A percentile compares a stretch with the other conserved stretches of the same genome.
Evolutionary conservation across 2,113 vertebrate species (phyloP).

Genomic region (Bettongia penicillata): DNA sequence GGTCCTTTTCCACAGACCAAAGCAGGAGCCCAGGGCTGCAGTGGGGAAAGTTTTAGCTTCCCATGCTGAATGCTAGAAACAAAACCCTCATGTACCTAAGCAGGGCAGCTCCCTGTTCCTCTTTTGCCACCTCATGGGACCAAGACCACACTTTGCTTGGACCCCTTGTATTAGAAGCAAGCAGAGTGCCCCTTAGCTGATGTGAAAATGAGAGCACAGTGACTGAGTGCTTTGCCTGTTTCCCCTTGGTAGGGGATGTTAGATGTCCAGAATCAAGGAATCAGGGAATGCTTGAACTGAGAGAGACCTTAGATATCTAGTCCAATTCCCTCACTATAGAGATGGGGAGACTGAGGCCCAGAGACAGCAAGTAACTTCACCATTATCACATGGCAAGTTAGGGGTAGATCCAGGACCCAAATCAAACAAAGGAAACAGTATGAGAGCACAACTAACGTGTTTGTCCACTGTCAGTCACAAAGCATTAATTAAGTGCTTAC

Average conservation of each 20-base stretch:
- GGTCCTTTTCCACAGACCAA: neutral
- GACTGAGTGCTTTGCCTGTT: neutral
- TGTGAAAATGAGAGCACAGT: neutral
- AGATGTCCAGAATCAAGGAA: neutral
- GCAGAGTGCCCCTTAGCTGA: neutral
- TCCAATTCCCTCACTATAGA: neutral
- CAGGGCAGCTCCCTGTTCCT: neutral
- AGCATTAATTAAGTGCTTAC: neutral
- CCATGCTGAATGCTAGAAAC: neutral
- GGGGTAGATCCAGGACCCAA: neutral
- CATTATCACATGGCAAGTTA: neutral
- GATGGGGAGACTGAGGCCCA: neutral
- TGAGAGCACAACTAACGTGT: neutral
- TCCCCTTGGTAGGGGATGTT: neutral
- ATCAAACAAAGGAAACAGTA: neutral
- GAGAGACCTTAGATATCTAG: neutral
- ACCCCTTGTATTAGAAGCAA: neutral
- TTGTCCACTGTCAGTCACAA: neutral
- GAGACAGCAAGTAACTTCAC: neutral
- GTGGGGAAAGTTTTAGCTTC: neutral
- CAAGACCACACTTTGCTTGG: neutral
- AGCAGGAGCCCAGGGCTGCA: neutral
- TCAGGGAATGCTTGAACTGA: neutral
- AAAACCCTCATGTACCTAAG: neutral
- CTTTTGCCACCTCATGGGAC: neutral